Base-by-base conservation (phyloP, 2,888 invertebrate species). In the Noctua fimbriata region DNA sequence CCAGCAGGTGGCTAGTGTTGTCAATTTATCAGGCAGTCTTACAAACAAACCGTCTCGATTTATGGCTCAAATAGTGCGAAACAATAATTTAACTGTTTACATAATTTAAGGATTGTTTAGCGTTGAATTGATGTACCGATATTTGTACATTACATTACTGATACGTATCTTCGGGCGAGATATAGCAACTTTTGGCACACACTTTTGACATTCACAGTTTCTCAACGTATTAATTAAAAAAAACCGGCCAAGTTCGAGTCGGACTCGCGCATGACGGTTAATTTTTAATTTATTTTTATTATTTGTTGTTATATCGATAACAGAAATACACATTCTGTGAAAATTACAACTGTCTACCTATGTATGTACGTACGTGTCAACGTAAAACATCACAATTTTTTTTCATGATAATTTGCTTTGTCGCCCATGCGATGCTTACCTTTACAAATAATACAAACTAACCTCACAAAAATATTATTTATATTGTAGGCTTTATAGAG, bases 31-130 rank as follows among this genome's bases (percentile, higher is more conserved):
- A 79, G 65, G 44, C 73, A 28, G 28, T 55, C 44, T 55, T 49
- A 58, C 79, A 87, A 87, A 85, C 75, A 86, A 87, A 83, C 78
- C 44, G 52, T 12, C 36, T 41, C 55, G 55, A 86, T 83, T 87
- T 87, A 87, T 76, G n/a, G 73, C 28, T 32, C 63, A n/a, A 65
- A 84, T 76, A 65, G 49, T 67, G 78, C 7, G 67, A 75, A 82
- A 69, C 60, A 69, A 79, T 72, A 16, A 79, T 73, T 71, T 69
- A 36, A 9, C 47, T 55, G 74, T 74, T 69, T 73, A 60, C 7
- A 21, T 41, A 69, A 78, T 78, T 78, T 79, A 78, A 69, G 44
- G 63, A 52, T 69, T 78, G 65, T 69, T 78, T 18, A 21, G 18
- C 32, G 24, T 55, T 14, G 41, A 69, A n/a, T 60, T 69, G 49